Evolutionary conservation across 2,797 vertebrate species (phyloP), one percentile per base, ranked within the genome.

Genomic region (Smutsia gigantea): DNA sequence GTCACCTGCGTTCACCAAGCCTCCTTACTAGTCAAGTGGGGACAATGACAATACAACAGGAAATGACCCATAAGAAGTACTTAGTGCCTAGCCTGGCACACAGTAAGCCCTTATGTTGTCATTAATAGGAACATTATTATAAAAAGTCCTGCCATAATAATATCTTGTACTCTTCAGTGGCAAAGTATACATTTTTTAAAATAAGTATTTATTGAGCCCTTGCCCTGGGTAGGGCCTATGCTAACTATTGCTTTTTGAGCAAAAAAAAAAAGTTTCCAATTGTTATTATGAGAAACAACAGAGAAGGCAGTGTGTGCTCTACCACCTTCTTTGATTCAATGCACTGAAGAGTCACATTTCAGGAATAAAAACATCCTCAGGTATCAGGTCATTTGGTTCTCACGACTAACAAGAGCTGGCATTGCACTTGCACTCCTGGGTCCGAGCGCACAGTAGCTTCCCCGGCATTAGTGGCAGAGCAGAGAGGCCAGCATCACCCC

Each of bases 241-340:
- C 51, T 39, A 37, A 12, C 12, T 1, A 27, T 0, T 23, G 72
- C 37, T 68, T 34, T 79, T 2, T n/a, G 71, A 7, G 9, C 4
- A n/a, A 53, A 37, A 63, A 42, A 34, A 55, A 51, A 39, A 31
- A 39, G 42, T 53, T 49, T 74, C 78, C 25, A 7, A 31, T 0
- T 7, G n/a, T 57, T 9, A 3, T 7, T 0, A 27, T 49, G 51
- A 57, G 66, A 63, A 37, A 59, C 12, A 19, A 27, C 0, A 5
- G 25, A 72, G 72, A 46, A 37, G 59, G n/a, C 13, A 8, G n/a
- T 0, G 29, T 13, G 34, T 2, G 39, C 63, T 37, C n/a, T 7
- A 14, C 27, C 19, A 5, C 27, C 4, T 9, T 3, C 34, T 51
- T 8, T 3, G 87, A 59, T 2, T 23, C 14, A 3, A 7, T 4